Conservation (phyloP, 2,888 invertebrate genomes). For the Acanthoscelides obtectus region DNA sequence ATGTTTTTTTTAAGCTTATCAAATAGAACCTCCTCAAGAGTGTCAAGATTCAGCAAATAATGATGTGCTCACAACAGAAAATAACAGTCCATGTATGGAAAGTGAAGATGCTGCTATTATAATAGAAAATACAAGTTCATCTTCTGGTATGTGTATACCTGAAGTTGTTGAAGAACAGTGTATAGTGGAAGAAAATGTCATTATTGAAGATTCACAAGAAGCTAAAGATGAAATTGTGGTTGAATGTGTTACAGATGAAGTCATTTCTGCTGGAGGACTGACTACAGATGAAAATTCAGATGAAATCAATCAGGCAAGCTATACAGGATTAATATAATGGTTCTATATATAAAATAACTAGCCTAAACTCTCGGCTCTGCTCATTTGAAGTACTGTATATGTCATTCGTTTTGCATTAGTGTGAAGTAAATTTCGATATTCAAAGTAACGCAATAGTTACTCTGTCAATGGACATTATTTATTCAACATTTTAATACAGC, state of each 20-base stretch:
- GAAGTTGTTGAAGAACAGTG: neutral
- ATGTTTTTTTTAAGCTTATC: conserved; percentile 1
- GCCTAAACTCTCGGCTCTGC: no score
- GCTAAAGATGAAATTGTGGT: conserved; percentile 25
- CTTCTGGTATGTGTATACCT: neutral
- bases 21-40: conserved; percentile 7
- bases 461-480: no score
- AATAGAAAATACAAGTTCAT: neutral
- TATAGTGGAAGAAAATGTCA: conserved; percentile 3
- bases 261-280: conserved; percentile 12
- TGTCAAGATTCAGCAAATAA: conserved; percentile 6
- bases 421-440: no score
- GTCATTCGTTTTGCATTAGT: no score
- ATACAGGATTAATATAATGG: conserved; percentile 7
- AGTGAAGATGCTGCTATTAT: conserved; percentile 4
- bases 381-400: no score
- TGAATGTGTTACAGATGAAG: conserved; percentile 31
- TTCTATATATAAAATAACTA: neutral
- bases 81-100: neutral
- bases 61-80: conserved; percentile 2
- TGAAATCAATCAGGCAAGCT: conserved; percentile 1
- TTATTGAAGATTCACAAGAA: conserved; percentile 17
- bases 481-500: no score
- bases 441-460: no score
- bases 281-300: conserved; percentile 7